phyloP scores from a whole-genome alignment of 23 tunicate genomes.

The Ascidia mentula region DNA sequence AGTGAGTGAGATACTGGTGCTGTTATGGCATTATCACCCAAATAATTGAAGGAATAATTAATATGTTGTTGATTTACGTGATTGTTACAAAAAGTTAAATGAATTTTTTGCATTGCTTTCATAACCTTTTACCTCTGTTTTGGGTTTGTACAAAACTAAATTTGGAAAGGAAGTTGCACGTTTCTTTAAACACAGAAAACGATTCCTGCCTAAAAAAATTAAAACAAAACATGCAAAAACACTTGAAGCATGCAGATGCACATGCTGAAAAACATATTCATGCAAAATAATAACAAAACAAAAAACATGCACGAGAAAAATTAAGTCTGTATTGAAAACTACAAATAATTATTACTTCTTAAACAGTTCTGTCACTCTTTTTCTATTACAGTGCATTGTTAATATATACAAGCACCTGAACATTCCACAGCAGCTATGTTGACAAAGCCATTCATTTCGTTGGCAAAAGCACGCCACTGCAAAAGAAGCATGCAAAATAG shows the following conservation, averaged over 20 bases:
- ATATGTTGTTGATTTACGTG: too few species aligned
- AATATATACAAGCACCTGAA: conserved; percentile 46
- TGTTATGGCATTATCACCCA: too few species aligned
- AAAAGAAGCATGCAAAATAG: conserved; percentile 22
- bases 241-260: neutral
- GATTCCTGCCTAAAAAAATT: conserved; percentile 53
- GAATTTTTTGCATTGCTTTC: too few species aligned
- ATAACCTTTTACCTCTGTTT: conserved; percentile 40
- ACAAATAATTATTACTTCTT: too few species aligned
- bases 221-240: neutral
- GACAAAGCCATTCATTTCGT: conserved; percentile 58
- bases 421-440: conserved; percentile 92
- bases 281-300: neutral
- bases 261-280: neutral
- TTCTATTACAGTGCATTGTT: neutral
- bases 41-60: too few species aligned
- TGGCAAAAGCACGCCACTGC: conserved; percentile 81
- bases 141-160: conserved; percentile 41
- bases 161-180: conserved; percentile 49
- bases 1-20: too few species aligned
- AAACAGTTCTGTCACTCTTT: neutral
- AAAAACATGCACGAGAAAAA: too few species aligned
- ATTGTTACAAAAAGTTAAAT: too few species aligned
- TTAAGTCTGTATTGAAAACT: too few species aligned
- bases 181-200: conserved; percentile 65